phyloP scores from a whole-genome alignment of 2,113 vertebrate genomes.

The Psilopogon haemacephalus region DNA sequence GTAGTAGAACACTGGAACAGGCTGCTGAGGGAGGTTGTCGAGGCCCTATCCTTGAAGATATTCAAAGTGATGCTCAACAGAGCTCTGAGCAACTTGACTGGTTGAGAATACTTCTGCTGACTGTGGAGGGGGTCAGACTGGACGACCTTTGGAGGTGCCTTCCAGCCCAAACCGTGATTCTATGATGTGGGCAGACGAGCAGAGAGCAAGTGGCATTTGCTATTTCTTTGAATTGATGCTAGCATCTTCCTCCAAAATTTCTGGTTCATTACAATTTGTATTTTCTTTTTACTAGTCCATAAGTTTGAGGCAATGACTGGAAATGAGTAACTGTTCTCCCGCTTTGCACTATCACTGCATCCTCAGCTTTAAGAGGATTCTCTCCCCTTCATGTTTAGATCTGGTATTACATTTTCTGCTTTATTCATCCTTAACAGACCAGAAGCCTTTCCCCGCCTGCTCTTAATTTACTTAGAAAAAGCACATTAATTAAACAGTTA shows the following conservation, averaged over 20 bases:
- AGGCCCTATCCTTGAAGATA: no score
- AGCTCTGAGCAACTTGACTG: no score
- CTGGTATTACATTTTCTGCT: slow-evolving; percentile 40
- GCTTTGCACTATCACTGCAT: slow-evolving; percentile 1
- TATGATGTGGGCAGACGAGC: not conserved
- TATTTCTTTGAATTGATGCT: not conserved
- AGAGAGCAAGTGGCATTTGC: not conserved
- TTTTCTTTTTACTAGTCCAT: not conserved
- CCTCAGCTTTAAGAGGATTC: slow-evolving; percentile 49
- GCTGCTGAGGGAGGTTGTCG: no score
- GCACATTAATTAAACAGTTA: slow-evolving; percentile 35
- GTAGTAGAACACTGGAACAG: no score
- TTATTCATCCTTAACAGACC: slow-evolving; percentile 48
- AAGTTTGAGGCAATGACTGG: not conserved
- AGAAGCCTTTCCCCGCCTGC: not conserved
- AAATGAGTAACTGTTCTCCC: slow-evolving; percentile 8
- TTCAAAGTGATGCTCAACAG: no score
- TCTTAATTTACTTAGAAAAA: slow-evolving; percentile 56
- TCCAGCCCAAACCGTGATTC: no score
- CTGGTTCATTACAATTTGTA: not conserved
- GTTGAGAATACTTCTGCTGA: no score
- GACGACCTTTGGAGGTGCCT: no score
- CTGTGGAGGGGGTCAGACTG: no score
- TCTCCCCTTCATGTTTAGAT: slow-evolving; percentile 24
- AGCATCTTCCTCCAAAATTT: not conserved